Base-by-base conservation (phyloP, 1,140 invertebrate species). In the Littorina saxatilis region DNA sequence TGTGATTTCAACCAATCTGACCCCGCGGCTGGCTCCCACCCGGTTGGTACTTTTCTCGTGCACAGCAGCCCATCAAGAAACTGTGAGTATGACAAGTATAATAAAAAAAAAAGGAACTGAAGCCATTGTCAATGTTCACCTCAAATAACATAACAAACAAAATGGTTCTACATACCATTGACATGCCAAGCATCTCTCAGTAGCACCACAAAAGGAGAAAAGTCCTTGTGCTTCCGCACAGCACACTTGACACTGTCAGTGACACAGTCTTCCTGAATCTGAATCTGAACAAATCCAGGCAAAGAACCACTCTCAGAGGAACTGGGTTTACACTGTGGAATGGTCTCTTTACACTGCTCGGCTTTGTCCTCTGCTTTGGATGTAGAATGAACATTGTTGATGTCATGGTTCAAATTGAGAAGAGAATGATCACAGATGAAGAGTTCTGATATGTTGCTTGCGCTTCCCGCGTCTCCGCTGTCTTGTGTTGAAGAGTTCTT, bases 111-210 rank as follows among this genome's bases (percentile, higher is more conserved):
- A n/a, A n/a, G n/a, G n/a, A n/a, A n/a, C n/a, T n/a, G n/a, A n/a
- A n/a, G n/a, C n/a, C n/a, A n/a, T n/a, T n/a, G n/a, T n/a, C n/a
- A n/a, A n/a, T n/a, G n/a, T n/a, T n/a, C n/a, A n/a, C n/a, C n/a
- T n/a, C n/a, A n/a, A n/a, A n/a, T n/a, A n/a, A n/a, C n/a, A n/a
- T n/a, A n/a, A n/a, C n/a, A n/a, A n/a, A n/a, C n/a, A n/a, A n/a
- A n/a, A n/a, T n/a, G n/a, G n/a, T n/a, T 27, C 15, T 37, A 72
- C 72, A 3, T 17, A 78, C 76, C 76, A 40, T 39, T 13, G 32
- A 63, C 37, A 66, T 40, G 2, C 76, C 76, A 78, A 1, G 66
- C n/a, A 27, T 78, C 76, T 63, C 55, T 40, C 50, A 78, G 58
- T 20, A 78, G 58, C 23, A 58, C 55, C 55, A 78, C 1, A 11